Conservation (phyloP, 2,888 invertebrate genomes). For the Morpho helenor region DNA sequence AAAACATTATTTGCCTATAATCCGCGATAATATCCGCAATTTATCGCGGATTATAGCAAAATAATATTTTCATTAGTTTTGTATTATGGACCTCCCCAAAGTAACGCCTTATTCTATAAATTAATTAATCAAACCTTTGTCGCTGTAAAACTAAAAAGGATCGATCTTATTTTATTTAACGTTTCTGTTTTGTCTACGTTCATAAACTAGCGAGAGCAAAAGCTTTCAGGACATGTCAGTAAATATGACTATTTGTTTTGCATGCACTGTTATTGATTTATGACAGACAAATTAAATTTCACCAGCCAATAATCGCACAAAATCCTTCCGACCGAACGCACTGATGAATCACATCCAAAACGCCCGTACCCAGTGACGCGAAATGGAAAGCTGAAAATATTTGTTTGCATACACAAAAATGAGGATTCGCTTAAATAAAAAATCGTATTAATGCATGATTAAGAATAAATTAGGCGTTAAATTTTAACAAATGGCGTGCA, state of each 20-base stretch:
- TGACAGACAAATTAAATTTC: constrained; percentile 27
- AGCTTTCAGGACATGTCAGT: neutral
- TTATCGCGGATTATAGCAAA: too few species aligned
- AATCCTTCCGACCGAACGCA: constrained; percentile 16
- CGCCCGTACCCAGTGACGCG: constrained; percentile 24
- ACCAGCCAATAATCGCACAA: constrained; percentile 23
- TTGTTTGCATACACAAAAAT: constrained; percentile 14
- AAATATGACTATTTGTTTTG: constrained; percentile 16
- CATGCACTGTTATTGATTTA: constrained; percentile 22
- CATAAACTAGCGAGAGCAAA: too few species aligned
- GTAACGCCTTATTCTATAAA: too few species aligned
- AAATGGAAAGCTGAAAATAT: constrained; percentile 20
- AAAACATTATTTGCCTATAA: too few species aligned
- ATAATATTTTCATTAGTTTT: too few species aligned
- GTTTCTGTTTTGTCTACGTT: too few species aligned
- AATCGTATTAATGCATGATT: constrained; percentile 21
- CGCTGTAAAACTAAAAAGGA: too few species aligned
- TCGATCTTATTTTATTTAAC: too few species aligned
- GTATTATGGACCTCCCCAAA: too few species aligned
- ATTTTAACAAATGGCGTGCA: constrained; percentile 37
- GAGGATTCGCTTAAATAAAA: constrained; percentile 10
- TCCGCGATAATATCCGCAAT: too few species aligned
- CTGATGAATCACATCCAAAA: constrained; percentile 17
- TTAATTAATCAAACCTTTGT: too few species aligned
- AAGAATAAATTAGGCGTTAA: constrained; percentile 34